Conservation (phyloP, 2,888 invertebrate species). For the Vannuccia rotundouncinata region DNA sequence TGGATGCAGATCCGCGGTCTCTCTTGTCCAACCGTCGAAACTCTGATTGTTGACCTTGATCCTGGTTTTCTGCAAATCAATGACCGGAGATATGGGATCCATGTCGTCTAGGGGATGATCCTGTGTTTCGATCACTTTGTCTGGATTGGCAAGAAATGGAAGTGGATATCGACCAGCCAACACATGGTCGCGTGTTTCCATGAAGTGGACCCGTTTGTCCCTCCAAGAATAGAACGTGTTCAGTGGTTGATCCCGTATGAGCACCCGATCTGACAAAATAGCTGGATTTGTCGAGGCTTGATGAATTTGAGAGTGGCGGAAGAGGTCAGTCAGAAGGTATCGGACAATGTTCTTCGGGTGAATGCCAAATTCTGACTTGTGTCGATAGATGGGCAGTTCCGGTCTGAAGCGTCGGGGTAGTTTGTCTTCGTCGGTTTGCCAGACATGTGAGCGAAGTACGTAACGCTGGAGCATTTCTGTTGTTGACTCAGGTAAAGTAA, state of each 20-base stretch:
- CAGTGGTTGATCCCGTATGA: neutral
- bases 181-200: neutral
- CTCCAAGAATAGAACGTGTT: conserved; percentile 16
- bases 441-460: neutral
- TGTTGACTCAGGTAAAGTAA: neutral
- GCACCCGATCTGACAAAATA: no score
- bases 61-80: no score
- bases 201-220: neutral
- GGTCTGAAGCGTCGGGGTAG: neutral
- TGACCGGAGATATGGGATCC: no score
- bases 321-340: conserved; percentile 8
- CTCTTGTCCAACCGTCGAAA: no score
- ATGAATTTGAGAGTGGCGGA: conserved; percentile 10
- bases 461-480: neutral
- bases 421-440: conserved; percentile 12
- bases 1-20: no score
- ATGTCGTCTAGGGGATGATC: no score
- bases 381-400: neutral
- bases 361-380: neutral
- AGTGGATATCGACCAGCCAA: neutral
- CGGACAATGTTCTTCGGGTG: neutral
- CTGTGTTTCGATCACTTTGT: no score
- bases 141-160: neutral
- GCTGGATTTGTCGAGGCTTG: no score
- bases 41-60: no score